Evolutionary conservation across 2,113 vertebrate genomes (phyloP), one percentile per base, ranked within the genome.

Genomic region (Mola mola): DNA sequence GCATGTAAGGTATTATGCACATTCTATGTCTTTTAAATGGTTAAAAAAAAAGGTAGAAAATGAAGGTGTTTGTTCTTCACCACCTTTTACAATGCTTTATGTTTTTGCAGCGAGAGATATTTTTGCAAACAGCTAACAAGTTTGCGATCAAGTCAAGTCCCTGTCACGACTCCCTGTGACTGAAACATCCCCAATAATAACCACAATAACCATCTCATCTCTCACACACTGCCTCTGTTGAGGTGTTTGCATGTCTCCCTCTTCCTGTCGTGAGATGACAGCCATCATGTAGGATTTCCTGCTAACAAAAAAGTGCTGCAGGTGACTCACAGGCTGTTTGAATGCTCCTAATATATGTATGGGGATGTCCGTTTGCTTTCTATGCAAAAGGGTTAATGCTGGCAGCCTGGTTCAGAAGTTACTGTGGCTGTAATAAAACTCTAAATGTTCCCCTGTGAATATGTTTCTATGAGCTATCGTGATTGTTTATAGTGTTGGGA

Each of bases 71-170:
- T n/a, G n/a, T n/a, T n/a, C n/a, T n/a, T n/a, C n/a, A n/a, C n/a
- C n/a, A n/a, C n/a, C n/a, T n/a, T n/a, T n/a, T n/a, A n/a, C n/a
- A n/a, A n/a, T n/a, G n/a, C n/a, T n/a, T n/a, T n/a, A n/a, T n/a
- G n/a, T n/a, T n/a, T n/a, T n/a, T n/a, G n/a, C n/a, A n/a, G n/a
- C n/a, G n/a, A n/a, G n/a, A n/a, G n/a, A n/a, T n/a, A n/a, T n/a
- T n/a, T n/a, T n/a, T n/a, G n/a, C 33, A 28, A 29, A 29, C 6
- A 29, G 28, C 17, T 17, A 13, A 29, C 56, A 47, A 36, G 51
- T 78, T 31, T 56, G n/a, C 66, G 76, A 74, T 43, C 72, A 47
- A 69, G 58, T 68, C 81, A 58, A 58, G 40, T 69, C 19, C 46
- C 33, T n/a, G n/a, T n/a, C n/a, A 38, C 50, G 58, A 78, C 74